Evolutionary conservation across 2,888 invertebrate genomes (phyloP).

Genomic region (Drosophila bunnanda): DNA sequence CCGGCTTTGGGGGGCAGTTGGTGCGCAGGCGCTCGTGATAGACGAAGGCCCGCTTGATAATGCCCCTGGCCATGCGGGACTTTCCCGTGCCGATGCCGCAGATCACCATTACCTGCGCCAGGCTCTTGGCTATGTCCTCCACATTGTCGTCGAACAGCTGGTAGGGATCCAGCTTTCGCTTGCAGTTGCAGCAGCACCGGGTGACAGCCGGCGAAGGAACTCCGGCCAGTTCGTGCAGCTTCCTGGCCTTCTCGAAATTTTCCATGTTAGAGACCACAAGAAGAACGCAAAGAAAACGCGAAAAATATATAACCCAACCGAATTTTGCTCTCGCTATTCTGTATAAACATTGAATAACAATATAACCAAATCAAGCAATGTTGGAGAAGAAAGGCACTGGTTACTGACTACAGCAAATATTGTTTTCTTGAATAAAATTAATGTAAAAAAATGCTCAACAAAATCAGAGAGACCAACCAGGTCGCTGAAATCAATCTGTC

Average conservation of each 20-base stretch:
- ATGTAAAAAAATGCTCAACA: not conserved
- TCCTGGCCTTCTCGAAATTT: slow-evolving; percentile 28
- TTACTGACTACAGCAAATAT: not conserved
- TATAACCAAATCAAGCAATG: not conserved
- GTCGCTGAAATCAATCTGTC: slow-evolving; percentile 16
- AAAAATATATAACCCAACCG: not conserved
- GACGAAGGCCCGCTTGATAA: slow-evolving; percentile 75
- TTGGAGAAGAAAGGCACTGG: not conserved
- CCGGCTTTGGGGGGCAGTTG: slow-evolving; percentile 45
- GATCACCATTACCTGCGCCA: slow-evolving; percentile 71
- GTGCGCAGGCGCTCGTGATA: slow-evolving; percentile 78
- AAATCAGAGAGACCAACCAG: not conserved
- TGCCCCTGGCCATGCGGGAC: slow-evolving; percentile 69
- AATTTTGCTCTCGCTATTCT: slow-evolving; percentile 3
- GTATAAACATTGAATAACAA: too few species aligned
- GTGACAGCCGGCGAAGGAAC: not conserved
- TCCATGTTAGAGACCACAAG: slow-evolving; percentile 2
- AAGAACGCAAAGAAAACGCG: not conserved
- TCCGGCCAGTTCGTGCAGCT: slow-evolving; percentile 16
- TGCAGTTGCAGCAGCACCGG: slow-evolving; percentile 62
- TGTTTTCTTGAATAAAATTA: not conserved
- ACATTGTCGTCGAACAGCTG: slow-evolving; percentile 72
- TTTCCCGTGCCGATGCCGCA: slow-evolving; percentile 81
- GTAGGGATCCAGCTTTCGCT: slow-evolving; percentile 59
- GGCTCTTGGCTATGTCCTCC: slow-evolving; percentile 64